phyloP scores from a whole-genome alignment of 2,113 vertebrate species.

The Ranitomeya imitator region DNA sequence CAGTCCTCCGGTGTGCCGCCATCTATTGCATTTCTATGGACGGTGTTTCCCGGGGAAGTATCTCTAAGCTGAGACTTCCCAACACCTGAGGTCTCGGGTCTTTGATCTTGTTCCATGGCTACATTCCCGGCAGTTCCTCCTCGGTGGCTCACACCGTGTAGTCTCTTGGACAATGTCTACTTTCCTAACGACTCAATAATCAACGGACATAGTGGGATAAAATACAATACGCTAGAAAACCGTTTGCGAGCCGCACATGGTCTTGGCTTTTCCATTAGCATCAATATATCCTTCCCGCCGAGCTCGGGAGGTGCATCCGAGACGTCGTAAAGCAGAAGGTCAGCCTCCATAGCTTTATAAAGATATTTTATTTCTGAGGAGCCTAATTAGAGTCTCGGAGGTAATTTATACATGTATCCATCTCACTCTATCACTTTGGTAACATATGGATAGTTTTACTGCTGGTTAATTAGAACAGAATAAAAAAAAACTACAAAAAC shows the following conservation, averaged over 20 bases:
- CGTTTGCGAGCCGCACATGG: background rate
- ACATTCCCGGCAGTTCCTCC: background rate
- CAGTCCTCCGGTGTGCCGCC: too few relatives aligned
- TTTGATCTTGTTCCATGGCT: background rate
- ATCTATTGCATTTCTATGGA: too few relatives aligned
- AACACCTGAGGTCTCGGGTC: too few relatives aligned
- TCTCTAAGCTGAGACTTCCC: too few relatives aligned
- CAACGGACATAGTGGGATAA: background rate
- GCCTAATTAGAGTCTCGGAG: conserved; percentile 41
- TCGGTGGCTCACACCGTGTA: background rate
- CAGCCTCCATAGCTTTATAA: background rate
- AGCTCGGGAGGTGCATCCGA: background rate
- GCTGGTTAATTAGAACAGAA: conserved; percentile 43
- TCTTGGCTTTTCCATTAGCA: background rate
- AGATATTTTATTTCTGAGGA: background rate
- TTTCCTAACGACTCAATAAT: background rate
- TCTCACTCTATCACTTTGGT: background rate
- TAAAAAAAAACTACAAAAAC: conserved; percentile 28
- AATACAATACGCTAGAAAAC: background rate
- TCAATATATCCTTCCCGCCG: background rate
- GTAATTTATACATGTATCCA: conserved; percentile 5
- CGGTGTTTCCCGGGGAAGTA: too few relatives aligned
- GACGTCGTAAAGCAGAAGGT: background rate
- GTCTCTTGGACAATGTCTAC: background rate
- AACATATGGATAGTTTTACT: conserved; percentile 49